Base-by-base conservation (phyloP, 2,797 vertebrate genomes). In the Micromesistius poutassou region DNA sequence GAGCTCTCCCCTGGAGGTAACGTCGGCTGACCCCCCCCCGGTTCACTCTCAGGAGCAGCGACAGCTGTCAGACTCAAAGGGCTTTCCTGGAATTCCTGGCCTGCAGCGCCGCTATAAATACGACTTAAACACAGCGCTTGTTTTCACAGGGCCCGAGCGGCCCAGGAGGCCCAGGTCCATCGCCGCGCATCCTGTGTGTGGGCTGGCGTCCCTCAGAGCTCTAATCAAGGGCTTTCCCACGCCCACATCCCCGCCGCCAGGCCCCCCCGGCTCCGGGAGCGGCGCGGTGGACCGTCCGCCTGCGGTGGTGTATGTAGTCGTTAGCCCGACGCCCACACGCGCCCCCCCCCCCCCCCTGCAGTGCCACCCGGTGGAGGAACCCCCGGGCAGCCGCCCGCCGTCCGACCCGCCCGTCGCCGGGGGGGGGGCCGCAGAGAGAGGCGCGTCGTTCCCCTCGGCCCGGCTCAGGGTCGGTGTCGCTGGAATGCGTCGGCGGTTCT, bases 171-270 rank as follows among this genome's bases (percentile, higher is more conserved):
- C n/a, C n/a, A 90, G 87, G 82, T 83, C 66, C 79, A 85, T 80
- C 84, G 78, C 76, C 75, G 79, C 38, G 79, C 81, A 90, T 90
- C 86, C 87, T 79, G 80, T 90, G 85, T 88, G 78, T 83, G 76
- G 87, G 87, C 84, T 75, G 87, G 82, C 84, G 80, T 80, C 74
- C 42, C 55, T 25, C 55, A 40, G 80, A 80, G 85, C 86, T 89
- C 89, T 90, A 91, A 91, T 94, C 84, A 90, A 89, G 85, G 91
- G 89, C 75, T 92, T 92, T 92, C 89, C 92, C 87, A 83, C 85
- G 86, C 36, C 36, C 80, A 83, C 85, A 84, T 86, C 88, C 82
- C 77, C 87, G 84, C 87, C 88, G 83, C 62, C 36, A 86, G 80
- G 76, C 76, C 79, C 5, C 4, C 71, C 30, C 0, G 5, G 4